Evolutionary conservation across 2,797 vertebrate species (phyloP), one percentile per base, ranked within the genome.

Genomic region (Pogoniulus pusillus): DNA sequence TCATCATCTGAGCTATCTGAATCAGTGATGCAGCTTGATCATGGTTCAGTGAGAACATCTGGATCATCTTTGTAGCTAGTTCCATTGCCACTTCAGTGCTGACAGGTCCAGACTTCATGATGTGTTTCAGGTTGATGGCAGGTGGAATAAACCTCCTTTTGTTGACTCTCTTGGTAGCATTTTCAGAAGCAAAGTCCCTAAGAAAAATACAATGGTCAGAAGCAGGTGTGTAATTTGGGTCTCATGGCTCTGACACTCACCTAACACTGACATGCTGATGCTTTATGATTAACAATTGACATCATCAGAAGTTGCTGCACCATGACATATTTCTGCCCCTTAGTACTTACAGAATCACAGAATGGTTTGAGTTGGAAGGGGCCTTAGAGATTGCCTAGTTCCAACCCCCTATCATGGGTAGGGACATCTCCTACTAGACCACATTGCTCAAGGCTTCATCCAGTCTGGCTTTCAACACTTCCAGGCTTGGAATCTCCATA

Each of bases 1-100:
- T 71, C 93, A 98, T 97, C 98, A 98, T 98, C n/a, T 62, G 78
- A 34, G 97, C 97, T 55, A 98, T 91, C 20, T 79, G 94, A 39
- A 94, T 37, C 51, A 98, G 91, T 4, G 97, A 96, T 2, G 85
- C 15, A 3, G 97, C 96, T 88, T 98, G 98, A 79, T 97, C 97
- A 3, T 85, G 45, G 78, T 98, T 98, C 89, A 98, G 39, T 1
- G 82, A 92, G 91, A 97, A 96, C 1, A 9, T 87, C 12, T 94
- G 73, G 78, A 97, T 96, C 80, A 97, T 95, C 66, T 96, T 94
- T 11, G 62, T 19, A 23, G 97, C 97, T 68, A 97, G 75, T 45
- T 32, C 91, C 84, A 96, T 8, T 1, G 96, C 85, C 51, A 79
- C 93, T 51, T 79, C 93, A 34, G 79, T 10, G 72, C 94, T 91